These are phyloP conservation scores for Mormyrops boulengeri DNA, from an alignment of 2,797 vertebrate species.

Conservation along the genomic window DNA sequence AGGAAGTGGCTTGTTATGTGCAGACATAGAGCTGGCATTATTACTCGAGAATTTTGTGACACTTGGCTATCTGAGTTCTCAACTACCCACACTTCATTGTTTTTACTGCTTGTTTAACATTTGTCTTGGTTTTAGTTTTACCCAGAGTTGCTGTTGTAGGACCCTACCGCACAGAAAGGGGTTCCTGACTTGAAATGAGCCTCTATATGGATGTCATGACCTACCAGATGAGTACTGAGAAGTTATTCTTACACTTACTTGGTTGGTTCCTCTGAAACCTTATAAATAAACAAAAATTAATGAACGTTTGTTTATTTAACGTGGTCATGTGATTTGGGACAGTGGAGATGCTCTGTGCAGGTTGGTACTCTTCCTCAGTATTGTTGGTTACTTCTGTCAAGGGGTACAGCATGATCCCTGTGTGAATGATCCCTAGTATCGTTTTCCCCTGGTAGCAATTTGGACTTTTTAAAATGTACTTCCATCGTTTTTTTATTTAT, in stretches of 20 bases:
- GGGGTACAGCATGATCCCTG: background rate
- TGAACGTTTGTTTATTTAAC: slow-evolving; percentile 63
- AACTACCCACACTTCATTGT: slow-evolving; percentile 59
- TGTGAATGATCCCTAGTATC: background rate
- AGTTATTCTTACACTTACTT: slow-evolving; percentile 65
- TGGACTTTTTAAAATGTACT: background rate
- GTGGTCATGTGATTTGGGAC: background rate
- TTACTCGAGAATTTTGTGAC: slow-evolving; percentile 74
- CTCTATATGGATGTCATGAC: slow-evolving; percentile 77
- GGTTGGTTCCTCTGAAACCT: slow-evolving; percentile 72
- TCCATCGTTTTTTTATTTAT: background rate
- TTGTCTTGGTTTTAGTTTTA: slow-evolving; percentile 36
- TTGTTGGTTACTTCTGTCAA: background rate
- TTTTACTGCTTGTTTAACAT: slow-evolving; percentile 41
- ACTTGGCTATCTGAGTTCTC: slow-evolving; percentile 71
- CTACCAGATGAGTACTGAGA: slow-evolving; percentile 79
- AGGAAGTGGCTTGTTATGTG: slow-evolving; percentile 81
- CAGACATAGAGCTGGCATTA: slow-evolving; percentile 78
- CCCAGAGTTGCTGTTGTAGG: slow-evolving; percentile 68
- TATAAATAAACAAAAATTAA: slow-evolving; percentile 70
- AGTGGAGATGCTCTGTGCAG: background rate
- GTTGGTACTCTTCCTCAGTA: background rate
- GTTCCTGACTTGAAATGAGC: slow-evolving; percentile 74
- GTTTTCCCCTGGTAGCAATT: background rate
- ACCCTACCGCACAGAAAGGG: slow-evolving; percentile 67